These are phyloP conservation scores for Notamacropus eugenii DNA, from an alignment of 2,797 vertebrate species.

Conservation along the genomic window DNA sequence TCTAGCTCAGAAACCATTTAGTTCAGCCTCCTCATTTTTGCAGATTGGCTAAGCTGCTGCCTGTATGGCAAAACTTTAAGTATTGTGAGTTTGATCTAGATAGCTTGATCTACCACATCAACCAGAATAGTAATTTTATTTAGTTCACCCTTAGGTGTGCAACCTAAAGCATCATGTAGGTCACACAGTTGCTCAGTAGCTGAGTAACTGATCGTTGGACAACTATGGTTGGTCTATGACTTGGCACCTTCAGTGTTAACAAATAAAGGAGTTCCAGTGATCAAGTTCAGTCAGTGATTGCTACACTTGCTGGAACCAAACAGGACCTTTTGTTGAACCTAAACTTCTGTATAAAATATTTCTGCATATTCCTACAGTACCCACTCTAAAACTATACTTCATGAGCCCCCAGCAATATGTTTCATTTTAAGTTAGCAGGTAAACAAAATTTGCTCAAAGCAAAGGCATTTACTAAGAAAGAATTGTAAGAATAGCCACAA, in stretches of 20 bases:
- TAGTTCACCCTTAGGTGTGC: not conserved
- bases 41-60: not conserved
- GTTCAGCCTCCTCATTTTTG: not conserved
- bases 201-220: not conserved
- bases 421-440: too few species aligned
- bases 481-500: too few species aligned
- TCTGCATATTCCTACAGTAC: too few species aligned
- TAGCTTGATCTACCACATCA: not conserved
- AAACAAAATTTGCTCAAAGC: too few species aligned
- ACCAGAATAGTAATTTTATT: not conserved
- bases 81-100: not conserved
- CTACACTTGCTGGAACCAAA: not conserved
- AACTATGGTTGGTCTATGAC: not conserved
- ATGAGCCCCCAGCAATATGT: too few species aligned
- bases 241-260: not conserved
- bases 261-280: not conserved
- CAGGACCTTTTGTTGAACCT: too few species aligned
- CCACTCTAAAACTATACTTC: too few species aligned
- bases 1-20: not conserved
- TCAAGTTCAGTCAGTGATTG: not conserved
- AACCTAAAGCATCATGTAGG: not conserved
- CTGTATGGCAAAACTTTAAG: not conserved
- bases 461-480: too few species aligned
- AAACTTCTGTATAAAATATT: too few species aligned
- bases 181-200: not conserved